A percentile compares a stretch with the other conserved stretches of the same genome.
Conservation (phyloP, 2,888 invertebrate genomes). For the Laothoe populi region DNA sequence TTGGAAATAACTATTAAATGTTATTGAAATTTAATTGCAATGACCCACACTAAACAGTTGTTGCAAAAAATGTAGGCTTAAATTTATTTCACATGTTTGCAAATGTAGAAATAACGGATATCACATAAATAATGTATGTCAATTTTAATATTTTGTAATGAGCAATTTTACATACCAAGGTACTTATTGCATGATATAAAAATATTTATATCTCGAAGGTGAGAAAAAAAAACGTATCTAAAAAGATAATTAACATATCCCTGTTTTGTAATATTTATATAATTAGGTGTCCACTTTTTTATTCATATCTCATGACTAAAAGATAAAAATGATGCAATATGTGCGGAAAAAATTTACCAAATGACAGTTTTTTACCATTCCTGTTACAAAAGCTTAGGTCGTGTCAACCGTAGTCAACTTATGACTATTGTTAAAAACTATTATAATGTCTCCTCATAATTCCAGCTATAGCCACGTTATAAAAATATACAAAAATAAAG, state of each 20-base stretch:
- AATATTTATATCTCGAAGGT: neutral
- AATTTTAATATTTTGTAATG: neutral
- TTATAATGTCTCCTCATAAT: too few relatives aligned
- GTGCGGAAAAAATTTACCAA: neutral
- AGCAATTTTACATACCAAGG: neutral
- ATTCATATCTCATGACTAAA: neutral
- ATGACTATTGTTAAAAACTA: too few relatives aligned
- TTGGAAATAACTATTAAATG: neutral
- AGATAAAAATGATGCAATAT: neutral
- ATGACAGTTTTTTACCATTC: neutral
- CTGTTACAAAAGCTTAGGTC: neutral
- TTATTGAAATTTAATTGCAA: neutral
- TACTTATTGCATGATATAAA: neutral
- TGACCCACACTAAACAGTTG: neutral
- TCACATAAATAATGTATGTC: neutral
- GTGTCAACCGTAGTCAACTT: too few relatives aligned
- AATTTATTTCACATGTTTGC: neutral
- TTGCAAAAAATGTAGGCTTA: neutral
- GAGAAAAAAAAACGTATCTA: neutral
- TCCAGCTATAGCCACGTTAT: too few relatives aligned
- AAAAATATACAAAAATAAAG: too few relatives aligned
- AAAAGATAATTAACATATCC: too few relatives aligned
- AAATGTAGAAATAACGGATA: constrained; percentile 3
- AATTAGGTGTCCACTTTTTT: too few relatives aligned
- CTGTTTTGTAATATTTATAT: too few relatives aligned